phyloP scores from a whole-genome alignment of 2,797 vertebrate species.

The Mycteria americana region DNA sequence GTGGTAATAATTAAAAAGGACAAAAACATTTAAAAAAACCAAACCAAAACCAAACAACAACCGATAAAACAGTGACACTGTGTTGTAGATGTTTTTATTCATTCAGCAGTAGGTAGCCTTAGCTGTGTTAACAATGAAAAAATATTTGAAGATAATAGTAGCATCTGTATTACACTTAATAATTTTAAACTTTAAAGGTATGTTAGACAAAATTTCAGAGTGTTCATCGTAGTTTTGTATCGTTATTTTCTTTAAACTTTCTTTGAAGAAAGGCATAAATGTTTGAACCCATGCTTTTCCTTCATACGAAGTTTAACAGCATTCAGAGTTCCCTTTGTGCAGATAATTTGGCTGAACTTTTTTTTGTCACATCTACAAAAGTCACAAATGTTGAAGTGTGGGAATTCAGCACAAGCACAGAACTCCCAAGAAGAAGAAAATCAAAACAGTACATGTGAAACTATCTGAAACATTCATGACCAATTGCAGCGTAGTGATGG shows the following conservation, averaged over 20 bases:
- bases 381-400: neutral
- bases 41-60: neutral
- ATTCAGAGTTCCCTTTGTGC: neutral
- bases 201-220: neutral
- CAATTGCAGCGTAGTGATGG: neutral
- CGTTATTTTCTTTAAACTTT: neutral
- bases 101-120: neutral
- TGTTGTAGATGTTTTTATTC: neutral
- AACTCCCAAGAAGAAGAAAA: neutral
- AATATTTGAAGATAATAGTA: neutral
- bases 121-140: neutral
- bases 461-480: neutral
- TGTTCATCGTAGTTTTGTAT: neutral
- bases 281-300: neutral
- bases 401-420: neutral
- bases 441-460: rapidly evolving
- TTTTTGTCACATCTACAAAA: neutral
- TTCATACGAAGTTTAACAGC: neutral
- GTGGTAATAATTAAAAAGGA: neutral
- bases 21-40: neutral
- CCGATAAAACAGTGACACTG: neutral
- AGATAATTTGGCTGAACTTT: neutral
- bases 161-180: neutral
- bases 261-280: neutral
- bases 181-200: neutral